Conservation (phyloP, 2,113 vertebrate genomes). For the Dasyurus viverrinus region DNA sequence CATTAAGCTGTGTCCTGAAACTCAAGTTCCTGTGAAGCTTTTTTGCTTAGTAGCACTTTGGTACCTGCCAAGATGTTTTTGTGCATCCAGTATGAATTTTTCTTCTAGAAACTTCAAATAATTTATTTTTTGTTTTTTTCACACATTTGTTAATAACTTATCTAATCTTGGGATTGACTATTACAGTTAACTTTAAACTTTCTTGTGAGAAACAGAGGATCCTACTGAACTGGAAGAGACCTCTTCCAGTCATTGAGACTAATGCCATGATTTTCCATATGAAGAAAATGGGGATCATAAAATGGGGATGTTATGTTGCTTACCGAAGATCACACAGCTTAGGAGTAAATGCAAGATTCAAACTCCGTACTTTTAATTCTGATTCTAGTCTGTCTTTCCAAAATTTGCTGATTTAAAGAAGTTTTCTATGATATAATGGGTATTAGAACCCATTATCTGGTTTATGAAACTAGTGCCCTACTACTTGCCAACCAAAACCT, state of each 20-base stretch:
- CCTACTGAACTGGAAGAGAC: neutral
- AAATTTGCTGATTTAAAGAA: neutral
- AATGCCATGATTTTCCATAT: neutral
- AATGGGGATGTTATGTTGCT: slow-evolving; percentile 39
- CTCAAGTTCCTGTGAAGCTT: neutral
- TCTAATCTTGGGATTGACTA: neutral
- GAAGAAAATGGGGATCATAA: neutral
- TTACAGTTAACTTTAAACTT: slow-evolving; percentile 7
- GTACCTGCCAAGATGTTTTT: neutral
- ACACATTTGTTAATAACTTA: neutral
- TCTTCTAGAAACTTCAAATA: neutral
- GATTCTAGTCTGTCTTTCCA: neutral
- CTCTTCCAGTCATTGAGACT: neutral
- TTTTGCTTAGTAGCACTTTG: neutral
- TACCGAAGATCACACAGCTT: slow-evolving; percentile 29
- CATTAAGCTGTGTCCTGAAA: slow-evolving; percentile 38
- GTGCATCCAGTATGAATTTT: neutral
- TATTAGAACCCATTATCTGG: neutral
- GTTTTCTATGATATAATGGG: neutral
- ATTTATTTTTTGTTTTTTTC: neutral
- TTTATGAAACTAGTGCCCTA: neutral
- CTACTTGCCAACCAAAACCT: neutral
- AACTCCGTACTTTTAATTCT: slow-evolving; percentile 10
- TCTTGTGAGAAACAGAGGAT: slow-evolving; percentile 33
- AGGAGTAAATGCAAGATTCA: slow-evolving; percentile 42